These are phyloP conservation scores for Lethocerus indicus DNA, from an alignment of 1,140 invertebrate genomes.

Conservation along the genomic window DNA sequence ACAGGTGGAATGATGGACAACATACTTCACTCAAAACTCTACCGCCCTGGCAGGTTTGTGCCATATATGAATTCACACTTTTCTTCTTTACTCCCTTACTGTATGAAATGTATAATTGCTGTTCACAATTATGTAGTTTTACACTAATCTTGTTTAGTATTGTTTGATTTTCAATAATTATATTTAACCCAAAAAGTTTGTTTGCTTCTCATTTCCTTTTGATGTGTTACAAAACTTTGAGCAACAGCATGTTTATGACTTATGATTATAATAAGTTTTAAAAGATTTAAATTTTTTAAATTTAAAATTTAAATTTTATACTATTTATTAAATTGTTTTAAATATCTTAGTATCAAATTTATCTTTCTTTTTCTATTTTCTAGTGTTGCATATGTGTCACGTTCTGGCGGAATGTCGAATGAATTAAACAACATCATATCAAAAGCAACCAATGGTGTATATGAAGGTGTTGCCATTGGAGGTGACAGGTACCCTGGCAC, in stretches of 20 bases:
- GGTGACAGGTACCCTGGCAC: constrained; percentile 97
- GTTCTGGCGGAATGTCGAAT: constrained; percentile 99
- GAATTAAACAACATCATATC: constrained; percentile 98
- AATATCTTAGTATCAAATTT: background rate
- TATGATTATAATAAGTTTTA: background rate
- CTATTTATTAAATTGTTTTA: background rate
- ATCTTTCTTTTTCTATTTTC: constrained; percentile 19
- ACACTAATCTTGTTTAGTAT: too few species aligned
- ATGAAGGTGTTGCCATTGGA: constrained; percentile 98
- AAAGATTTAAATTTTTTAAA: background rate
- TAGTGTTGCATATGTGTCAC: constrained; percentile 93
- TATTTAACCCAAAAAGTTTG: too few species aligned
- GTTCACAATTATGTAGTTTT: too few species aligned
- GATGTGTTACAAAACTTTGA: too few species aligned
- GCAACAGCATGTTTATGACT: too few species aligned
- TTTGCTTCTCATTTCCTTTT: too few species aligned
- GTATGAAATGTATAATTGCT: too few species aligned
- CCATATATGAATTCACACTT: too few species aligned
- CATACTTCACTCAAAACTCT: constrained; percentile 92
- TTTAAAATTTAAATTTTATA: background rate
- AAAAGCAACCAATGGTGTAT: constrained; percentile 91
- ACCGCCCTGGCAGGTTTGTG: constrained; percentile 64
- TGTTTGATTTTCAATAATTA: too few species aligned
- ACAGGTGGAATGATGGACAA: constrained; percentile 99
- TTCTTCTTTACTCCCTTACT: too few species aligned